phyloP scores from a whole-genome alignment of 2,113 vertebrate genomes.

The Xenopus borealis region DNA sequence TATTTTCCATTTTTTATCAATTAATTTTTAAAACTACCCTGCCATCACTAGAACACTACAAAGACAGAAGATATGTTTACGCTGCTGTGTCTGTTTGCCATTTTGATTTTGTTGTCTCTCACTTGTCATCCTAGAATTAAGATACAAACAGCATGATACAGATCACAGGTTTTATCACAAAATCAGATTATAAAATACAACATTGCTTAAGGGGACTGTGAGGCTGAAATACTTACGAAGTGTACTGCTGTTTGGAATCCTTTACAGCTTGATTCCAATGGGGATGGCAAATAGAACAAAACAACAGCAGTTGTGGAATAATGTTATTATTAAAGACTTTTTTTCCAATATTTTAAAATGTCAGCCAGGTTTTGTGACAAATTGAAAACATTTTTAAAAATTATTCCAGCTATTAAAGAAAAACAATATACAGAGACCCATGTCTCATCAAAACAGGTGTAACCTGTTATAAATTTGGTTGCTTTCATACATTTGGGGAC shows the following conservation, averaged over 20 bases:
- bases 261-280: slow-evolving; percentile 6
- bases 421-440: too few relatives aligned
- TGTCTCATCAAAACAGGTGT: too few relatives aligned
- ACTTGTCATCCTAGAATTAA: slow-evolving; percentile 21
- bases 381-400: too few relatives aligned
- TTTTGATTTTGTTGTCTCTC: not conserved
- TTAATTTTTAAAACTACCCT: not conserved
- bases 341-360: too few relatives aligned
- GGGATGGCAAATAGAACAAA: not conserved
- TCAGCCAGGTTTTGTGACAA: too few relatives aligned
- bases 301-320: not conserved
- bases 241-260: slow-evolving; percentile 14
- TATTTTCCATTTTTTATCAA: not conserved
- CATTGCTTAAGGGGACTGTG: slow-evolving; percentile 10
- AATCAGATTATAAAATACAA: slow-evolving; percentile 26
- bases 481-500: too few relatives aligned
- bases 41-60: not conserved
- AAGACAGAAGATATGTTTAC: not conserved
- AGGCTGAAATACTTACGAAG: slow-evolving; percentile 17
- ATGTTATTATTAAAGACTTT: not conserved
- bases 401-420: too few relatives aligned
- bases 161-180: slow-evolving; percentile 16
- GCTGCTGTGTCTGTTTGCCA: too few relatives aligned
- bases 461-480: too few relatives aligned
- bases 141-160: slow-evolving; percentile 30